Base-by-base conservation (phyloP, 2,888 invertebrate genomes). In the Protula sp. region DNA sequence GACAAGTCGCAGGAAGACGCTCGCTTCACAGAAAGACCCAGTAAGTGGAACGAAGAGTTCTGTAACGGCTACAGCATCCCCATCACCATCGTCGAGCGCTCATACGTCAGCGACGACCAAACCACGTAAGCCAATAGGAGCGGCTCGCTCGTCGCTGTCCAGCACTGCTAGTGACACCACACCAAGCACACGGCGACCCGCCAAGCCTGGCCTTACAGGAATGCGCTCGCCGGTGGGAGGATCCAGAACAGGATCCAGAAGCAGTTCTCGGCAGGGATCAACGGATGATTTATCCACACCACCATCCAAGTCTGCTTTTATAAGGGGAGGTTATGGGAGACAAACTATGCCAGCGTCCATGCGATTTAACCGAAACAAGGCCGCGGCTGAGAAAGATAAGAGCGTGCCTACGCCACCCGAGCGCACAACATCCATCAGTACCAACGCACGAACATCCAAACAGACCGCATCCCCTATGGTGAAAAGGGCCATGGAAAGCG, bases 331-430 rank as follows among this genome's bases (percentile, higher is more conserved):
- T 19, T 29, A 29, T 2, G 48, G 45, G 1, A 48, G 69, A 22
- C 55, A 63, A 28, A 69, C 69, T 3, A 62, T 69, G 62, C 69
- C 69, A 4, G 66, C 68, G 2, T 59, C 70, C 2, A 59, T 64
- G n/a, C 54, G 63, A 19, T 47, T 55, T 22, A 31, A 58, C 38
- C 61, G 64, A 30, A 67, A 64, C 53, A 55, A 55, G 5, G 54
- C 52, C 22, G 65, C 65, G 2, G 59, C 64, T 2, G 60, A 61
- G 30, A 9, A 51, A 30, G 58, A 60, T 22, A 57, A 58, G 51
- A 53, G 57, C 1, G 61, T 58, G 3, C 68, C 68, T 4, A 60
- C 55, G 0, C 68, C 68, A 14, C 68, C 68, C 1, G 30, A 30
- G 26, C 50, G 68, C 14, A 67, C 67, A n/a, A 57, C 68, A 1